A percentile compares a stretch with the other conserved stretches of the same genome.
Evolutionary conservation across 1,140 invertebrate genomes (phyloP).

Genomic region (Stegodyphus dumicola): DNA sequence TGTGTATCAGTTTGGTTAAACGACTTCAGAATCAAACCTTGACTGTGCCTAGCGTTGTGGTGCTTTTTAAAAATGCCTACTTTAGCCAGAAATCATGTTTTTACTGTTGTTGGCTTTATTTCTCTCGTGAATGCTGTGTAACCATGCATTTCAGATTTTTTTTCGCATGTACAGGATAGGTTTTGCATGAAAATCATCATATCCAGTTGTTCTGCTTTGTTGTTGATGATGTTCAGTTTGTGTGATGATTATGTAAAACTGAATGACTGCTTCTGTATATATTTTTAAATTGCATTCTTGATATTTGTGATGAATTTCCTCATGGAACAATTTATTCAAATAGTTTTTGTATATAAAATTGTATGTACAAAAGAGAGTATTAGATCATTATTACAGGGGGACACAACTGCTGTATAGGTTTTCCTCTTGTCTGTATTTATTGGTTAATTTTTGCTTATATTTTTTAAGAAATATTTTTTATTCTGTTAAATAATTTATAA

Average conservation of each 20-base stretch:
- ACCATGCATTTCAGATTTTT: not conserved
- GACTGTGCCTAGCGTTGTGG: not conserved
- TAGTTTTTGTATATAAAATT: no score
- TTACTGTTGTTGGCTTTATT: no score
- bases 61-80: conserved; percentile 1
- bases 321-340: conserved; percentile 4
- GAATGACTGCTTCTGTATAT: conserved; percentile 50
- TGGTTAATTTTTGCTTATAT: no score
- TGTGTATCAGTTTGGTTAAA: not conserved
- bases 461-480: no score
- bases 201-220: conserved; percentile 51
- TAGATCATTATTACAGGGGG: no score
- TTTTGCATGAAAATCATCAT: conserved; percentile 36
- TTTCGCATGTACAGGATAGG: not conserved
- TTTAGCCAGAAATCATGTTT: not conserved
- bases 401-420: no score
- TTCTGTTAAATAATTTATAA: no score
- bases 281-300: conserved; percentile 35
- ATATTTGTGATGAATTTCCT: conserved; percentile 42
- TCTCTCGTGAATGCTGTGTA: no score
- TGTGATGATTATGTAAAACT: conserved; percentile 29
- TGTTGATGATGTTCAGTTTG: not conserved
- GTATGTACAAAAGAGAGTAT: no score
- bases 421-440: no score
- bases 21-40: not conserved